A percentile compares a stretch with the other conserved stretches of the same genome.
Conservation (phyloP, 2,797 vertebrate species). For the Gallirallus australis region DNA sequence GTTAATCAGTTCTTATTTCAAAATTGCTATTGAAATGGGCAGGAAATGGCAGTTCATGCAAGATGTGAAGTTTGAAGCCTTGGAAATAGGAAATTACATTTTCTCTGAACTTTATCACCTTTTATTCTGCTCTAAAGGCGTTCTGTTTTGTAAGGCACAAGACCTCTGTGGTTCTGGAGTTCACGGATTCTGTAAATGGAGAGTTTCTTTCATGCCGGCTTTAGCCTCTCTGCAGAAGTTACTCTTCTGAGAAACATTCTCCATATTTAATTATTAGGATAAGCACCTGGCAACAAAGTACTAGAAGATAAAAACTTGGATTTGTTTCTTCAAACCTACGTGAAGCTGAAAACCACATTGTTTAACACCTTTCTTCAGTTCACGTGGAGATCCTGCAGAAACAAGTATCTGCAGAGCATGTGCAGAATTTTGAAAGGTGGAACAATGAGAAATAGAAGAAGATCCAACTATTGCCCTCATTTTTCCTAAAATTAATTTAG, state of each 20-base stretch:
- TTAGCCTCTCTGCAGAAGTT: neutral
- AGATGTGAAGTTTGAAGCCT: neutral
- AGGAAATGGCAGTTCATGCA: neutral
- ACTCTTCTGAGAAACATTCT: neutral
- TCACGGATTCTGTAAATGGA: neutral
- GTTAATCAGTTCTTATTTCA: neutral
- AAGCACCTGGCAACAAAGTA: neutral
- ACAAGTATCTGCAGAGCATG: neutral
- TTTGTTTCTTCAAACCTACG: neutral
- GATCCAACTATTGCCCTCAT: neutral
- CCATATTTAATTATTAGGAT: neutral
- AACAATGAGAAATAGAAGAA: neutral
- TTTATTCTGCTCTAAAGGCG: neutral
- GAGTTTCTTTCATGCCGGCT: neutral
- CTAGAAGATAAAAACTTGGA: neutral
- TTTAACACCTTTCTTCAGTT: neutral
- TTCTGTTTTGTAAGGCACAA: neutral
- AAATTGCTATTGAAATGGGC: neutral
- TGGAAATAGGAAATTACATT: neutral
- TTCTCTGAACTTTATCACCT: neutral
- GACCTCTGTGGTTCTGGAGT: neutral
- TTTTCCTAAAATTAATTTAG: neutral
- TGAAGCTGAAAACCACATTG: neutral
- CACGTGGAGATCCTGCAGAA: neutral
- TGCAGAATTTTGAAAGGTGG: neutral